These are phyloP conservation scores for Periplaneta americana DNA, from an alignment of 1,140 invertebrate species.

Conservation along the genomic window DNA sequence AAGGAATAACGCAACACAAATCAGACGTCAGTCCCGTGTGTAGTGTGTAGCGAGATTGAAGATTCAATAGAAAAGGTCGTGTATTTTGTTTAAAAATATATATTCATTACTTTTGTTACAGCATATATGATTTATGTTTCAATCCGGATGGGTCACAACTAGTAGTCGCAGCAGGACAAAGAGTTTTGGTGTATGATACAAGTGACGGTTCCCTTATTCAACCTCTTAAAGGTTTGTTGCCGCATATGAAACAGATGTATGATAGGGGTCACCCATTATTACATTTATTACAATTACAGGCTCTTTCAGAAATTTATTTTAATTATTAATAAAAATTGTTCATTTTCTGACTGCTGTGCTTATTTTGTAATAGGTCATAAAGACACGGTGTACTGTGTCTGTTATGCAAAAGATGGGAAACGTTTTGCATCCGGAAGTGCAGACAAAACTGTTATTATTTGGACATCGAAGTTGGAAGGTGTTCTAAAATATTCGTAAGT, in stretches of 20 bases:
- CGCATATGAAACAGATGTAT: no score
- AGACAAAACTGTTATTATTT: slow-evolving; percentile 97
- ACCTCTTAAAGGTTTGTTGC: slow-evolving; percentile 86
- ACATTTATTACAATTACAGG: not conserved
- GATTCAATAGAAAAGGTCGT: no score
- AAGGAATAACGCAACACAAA: no score
- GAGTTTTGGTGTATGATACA: slow-evolving; percentile 91
- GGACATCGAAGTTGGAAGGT: slow-evolving; percentile 95
- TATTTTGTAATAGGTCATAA: slow-evolving; percentile 63
- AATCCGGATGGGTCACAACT: slow-evolving; percentile 92
- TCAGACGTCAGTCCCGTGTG: no score
- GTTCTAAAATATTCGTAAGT: slow-evolving; percentile 94
- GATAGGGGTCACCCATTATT: not conserved
- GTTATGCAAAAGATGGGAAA: slow-evolving; percentile 91
- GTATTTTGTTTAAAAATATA: not conserved
- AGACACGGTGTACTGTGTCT: slow-evolving; percentile 88
- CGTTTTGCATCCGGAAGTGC: slow-evolving; percentile 95
- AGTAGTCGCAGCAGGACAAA: slow-evolving; percentile 87
- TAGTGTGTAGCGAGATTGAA: no score
- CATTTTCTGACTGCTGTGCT: not conserved
- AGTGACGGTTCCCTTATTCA: slow-evolving; percentile 87
- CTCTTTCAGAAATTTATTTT: not conserved
- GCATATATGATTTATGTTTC: slow-evolving; percentile 92
- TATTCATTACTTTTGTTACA: slow-evolving; percentile 41
- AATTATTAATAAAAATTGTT: not conserved